Evolutionary conservation across 2,797 vertebrate genomes (phyloP), one percentile per base, ranked within the genome.

Genomic region (Strix occidentalis): DNA sequence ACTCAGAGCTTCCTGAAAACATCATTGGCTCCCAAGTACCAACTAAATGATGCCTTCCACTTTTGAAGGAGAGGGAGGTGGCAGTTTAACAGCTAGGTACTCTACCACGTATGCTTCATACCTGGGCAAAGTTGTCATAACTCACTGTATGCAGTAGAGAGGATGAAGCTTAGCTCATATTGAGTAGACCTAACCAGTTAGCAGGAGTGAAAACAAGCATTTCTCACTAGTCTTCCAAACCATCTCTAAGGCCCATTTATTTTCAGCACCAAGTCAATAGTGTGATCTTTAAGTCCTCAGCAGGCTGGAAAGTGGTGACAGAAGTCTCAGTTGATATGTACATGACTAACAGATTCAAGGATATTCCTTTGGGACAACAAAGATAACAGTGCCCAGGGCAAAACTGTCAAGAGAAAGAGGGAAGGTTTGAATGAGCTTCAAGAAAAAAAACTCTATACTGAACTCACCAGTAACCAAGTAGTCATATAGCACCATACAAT

Each of bases 321-420:
- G 80, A 93, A 93, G 89, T 66, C 57, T 92, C 69, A 58, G 90
- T 2, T 89, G 79, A 29, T 90, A 66, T 0, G 6, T 31, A 90
- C 68, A 57, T 63, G 75, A 89, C 87, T 90, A 87, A 94, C 71
- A 89, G 53, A 69, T 89, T 92, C 86, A 90, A 71, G 76, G 72
- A 61, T 95, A 70, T 60, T 84, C 90, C 94, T 89, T 23, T 84
- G 84, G 64, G 93, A 95, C 82, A 92, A 78, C 63, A 66, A 75
- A 86, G 90, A 72, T 91, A 96, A 91, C 61, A 78, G 69, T 1
- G 18, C 87, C 69, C 84, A 63, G 58, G 84, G 90, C 87, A 95
- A 93, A 96, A 75, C 69, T 93, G 95, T 79, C 94, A 95, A 85
- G 61, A 90, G 83, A 82, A 90, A 87, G 63, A 87, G 33, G 21